Evolutionary conservation across 2,797 vertebrate species (phyloP), one percentile per base, ranked within the genome.

Genomic region (Tenualosa ilisha): DNA sequence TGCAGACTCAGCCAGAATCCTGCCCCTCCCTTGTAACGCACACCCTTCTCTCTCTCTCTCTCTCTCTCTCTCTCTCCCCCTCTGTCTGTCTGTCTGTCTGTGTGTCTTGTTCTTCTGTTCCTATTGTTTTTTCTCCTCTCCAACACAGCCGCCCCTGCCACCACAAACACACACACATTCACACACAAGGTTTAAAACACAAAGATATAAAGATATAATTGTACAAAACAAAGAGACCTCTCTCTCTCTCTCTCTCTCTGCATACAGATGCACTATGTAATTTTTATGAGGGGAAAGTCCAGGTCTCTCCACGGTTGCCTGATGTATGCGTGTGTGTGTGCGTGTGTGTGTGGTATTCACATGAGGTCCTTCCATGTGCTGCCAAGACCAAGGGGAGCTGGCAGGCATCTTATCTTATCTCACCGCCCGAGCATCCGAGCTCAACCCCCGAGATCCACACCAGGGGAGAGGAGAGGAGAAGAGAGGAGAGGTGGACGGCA

Each of bases 1-100:
- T 89, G 88, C 88, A 85, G 26, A 85, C 84, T 89, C 89, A 89
- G 90, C 89, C 82, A 53, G 86, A 75, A 54, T 72, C 49, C 82
- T 54, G 82, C 68, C 68, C 84, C 75, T 82, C 72, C 61, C 37
- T 53, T 72, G 4, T 46, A n/a, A 46, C 26, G 17, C 37, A 79
- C 40, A 20, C 15, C 72, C 68, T 6, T 17, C 31, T 20, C 4
- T 40, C 31, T 22, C 37, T 75, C 68, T 43, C 11, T 72, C 68
- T 75, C 4, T 75, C 11, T 43, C 0, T 72, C 37, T 75, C 68
- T 43, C 11, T 72, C 68, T 75, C 4, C 43, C 11, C 20, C 0
- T 72, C 12, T 31, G 2, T 65, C 65, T 26, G 24, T 65, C 61
- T 65, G 61, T 26, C 61, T 65, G 61, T 65, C 24, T 61, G 20